Percentiles rank a stretch among this genome's conserved stretches.
phyloP scores from a whole-genome alignment of 2,113 vertebrate genomes.

The Telmatochromis brachygnathus region DNA sequence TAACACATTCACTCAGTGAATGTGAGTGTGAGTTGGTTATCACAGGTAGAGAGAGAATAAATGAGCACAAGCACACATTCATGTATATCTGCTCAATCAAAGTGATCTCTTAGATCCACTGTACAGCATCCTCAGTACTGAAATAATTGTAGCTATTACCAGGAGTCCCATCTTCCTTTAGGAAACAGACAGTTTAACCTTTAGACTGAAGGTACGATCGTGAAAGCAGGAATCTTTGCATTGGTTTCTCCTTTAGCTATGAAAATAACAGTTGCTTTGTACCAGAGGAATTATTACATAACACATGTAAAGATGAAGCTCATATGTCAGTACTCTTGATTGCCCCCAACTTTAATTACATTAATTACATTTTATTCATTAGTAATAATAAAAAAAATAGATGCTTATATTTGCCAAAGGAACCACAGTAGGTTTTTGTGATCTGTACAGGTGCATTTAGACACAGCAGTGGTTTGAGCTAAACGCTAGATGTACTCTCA shows the following conservation, averaged over 20 bases:
- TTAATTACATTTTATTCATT: neutral
- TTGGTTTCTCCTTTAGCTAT: neutral
- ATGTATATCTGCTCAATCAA: neutral
- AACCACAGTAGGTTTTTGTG: neutral
- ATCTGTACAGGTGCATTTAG: neutral
- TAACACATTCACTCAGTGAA: neutral
- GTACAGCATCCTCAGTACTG: conserved; percentile 12
- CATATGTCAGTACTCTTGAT: neutral
- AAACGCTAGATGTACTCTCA: neutral
- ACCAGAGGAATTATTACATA: neutral
- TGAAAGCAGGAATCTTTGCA: neutral
- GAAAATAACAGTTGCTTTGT: neutral
- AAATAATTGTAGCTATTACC: conserved; percentile 35
- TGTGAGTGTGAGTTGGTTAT: neutral
- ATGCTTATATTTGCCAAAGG: neutral
- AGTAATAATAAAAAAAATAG: neutral
- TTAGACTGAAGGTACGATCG: neutral
- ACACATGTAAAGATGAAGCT: neutral
- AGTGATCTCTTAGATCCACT: neutral
- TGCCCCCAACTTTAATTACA: no score
- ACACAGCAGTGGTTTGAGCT: neutral
- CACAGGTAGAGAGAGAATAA: neutral
- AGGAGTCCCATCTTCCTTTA: neutral
- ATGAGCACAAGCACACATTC: neutral
- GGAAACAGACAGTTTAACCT: conserved; percentile 44